Percentiles rank a stretch among this genome's conserved stretches.
phyloP scores from a whole-genome alignment of 2,113 vertebrate species.

The Otus sunia region DNA sequence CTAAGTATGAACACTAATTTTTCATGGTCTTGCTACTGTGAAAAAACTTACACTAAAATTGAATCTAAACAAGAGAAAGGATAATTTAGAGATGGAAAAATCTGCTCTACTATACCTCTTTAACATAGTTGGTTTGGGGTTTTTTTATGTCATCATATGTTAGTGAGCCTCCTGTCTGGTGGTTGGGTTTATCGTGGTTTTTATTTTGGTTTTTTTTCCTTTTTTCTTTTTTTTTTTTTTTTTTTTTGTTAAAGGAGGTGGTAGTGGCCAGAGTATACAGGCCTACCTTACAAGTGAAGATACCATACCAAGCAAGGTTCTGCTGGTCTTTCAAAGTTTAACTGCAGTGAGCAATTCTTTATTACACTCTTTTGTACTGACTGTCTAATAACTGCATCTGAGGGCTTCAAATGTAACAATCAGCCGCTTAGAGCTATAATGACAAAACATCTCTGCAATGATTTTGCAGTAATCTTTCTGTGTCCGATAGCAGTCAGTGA shows the following conservation, averaged over 20 bases:
- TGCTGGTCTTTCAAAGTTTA: background rate
- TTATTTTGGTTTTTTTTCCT: fast-evolving
- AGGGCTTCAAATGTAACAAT: background rate
- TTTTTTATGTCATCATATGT: background rate
- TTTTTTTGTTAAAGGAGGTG: background rate
- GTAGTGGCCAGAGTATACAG: background rate
- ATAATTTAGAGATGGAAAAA: background rate
- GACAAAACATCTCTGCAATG: background rate
- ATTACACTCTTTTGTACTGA: background rate
- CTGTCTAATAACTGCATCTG: background rate
- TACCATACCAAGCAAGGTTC: background rate
- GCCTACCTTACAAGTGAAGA: background rate
- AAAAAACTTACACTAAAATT: background rate
- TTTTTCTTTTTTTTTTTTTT: background rate
- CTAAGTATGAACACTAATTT: background rate
- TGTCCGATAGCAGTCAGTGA: background rate
- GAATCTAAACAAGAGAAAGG: background rate
- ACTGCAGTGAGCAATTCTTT: background rate
- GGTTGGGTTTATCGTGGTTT: background rate
- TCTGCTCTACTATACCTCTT: background rate
- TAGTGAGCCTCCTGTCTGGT: background rate
- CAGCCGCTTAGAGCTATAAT: background rate
- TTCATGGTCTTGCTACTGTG: background rate
- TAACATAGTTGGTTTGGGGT: background rate
- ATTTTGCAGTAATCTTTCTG: background rate